A percentile compares a stretch with the other conserved stretches of the same genome.
These are phyloP conservation scores for Crotalus helleri DNA, from an alignment of 2,113 vertebrate species.

Conservation along the genomic window DNA sequence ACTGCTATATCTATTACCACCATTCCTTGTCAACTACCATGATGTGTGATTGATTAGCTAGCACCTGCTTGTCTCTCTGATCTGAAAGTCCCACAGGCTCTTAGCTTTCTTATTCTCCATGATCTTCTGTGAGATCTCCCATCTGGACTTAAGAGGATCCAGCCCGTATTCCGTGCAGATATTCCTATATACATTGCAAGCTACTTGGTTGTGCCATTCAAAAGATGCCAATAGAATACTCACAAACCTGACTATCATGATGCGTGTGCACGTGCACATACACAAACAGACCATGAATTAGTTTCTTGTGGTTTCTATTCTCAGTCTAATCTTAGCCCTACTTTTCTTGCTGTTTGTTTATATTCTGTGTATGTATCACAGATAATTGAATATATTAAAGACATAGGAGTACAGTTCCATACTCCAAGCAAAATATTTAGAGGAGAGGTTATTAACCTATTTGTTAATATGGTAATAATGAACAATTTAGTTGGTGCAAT, in stretches of 20 bases:
- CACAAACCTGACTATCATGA: not conserved
- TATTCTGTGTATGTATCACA: not conserved
- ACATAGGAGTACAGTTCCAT: not conserved
- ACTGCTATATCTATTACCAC: not conserved
- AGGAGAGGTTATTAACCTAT: not conserved
- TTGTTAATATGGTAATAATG: not conserved
- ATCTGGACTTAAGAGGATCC: not conserved
- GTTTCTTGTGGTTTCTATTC: not conserved
- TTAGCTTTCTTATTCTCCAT: not conserved
- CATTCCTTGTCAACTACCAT: not conserved
- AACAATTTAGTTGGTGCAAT: not conserved
- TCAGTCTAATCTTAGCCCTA: not conserved
- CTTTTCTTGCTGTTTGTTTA: not conserved
- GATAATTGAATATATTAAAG: not conserved
- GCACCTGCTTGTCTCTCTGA: not conserved
- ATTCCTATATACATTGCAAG: not conserved
- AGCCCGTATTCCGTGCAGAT: not conserved
- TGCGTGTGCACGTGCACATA: accelerated
- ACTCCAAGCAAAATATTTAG: not conserved
- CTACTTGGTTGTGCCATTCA: not conserved
- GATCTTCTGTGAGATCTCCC: not conserved
- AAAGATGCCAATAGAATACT: not conserved
- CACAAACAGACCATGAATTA: not conserved
- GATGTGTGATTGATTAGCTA: not conserved
- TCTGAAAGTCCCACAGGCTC: not conserved